Percentiles rank a stretch among this genome's conserved stretches.
Conservation (phyloP, 2,888 invertebrate genomes). For the Platycheirus rosarum region DNA sequence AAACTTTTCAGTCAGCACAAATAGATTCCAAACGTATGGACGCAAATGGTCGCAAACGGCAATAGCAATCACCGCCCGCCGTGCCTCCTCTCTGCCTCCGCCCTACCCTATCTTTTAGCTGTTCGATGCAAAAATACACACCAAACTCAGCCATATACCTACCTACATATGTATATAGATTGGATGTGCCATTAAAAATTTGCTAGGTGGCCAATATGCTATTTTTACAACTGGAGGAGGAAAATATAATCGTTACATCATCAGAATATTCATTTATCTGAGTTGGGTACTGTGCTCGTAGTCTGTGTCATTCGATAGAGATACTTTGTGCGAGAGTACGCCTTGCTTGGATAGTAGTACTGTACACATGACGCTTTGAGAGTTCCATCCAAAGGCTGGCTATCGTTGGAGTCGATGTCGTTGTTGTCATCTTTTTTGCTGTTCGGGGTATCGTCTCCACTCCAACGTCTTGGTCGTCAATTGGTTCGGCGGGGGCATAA, state of each 20-base stretch:
- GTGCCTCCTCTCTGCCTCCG: not conserved
- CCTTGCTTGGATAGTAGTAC: conserved; percentile 1
- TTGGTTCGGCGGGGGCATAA: conserved; percentile 31
- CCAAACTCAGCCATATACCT: not conserved
- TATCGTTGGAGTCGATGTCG: not conserved
- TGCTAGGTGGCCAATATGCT: conserved; percentile 71
- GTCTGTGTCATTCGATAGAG: conserved; percentile 47
- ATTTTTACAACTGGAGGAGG: conserved; percentile 69
- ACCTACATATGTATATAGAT: conserved; percentile 23
- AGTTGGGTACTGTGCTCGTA: conserved; percentile 42
- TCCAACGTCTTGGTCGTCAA: conserved; percentile 22
- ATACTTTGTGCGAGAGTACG: conserved; percentile 25
- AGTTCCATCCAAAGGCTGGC: conserved; percentile 41
- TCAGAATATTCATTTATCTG: conserved; percentile 71
- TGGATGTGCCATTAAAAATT: conserved; percentile 61
- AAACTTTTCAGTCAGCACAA: conserved; percentile 64
- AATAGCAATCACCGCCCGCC: conserved; percentile 10
- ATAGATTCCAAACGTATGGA: conserved; percentile 53
- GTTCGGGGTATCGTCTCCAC: not conserved
- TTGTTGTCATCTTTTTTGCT: conserved; percentile 7
- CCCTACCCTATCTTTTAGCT: not conserved
- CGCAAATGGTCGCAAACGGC: conserved; percentile 54
- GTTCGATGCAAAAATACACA: conserved; percentile 33
- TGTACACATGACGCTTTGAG: conserved; percentile 10
- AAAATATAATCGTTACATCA: conserved; percentile 70